A percentile compares a stretch with the other conserved stretches of the same genome.
These are phyloP conservation scores for Lethrus apterus DNA, from an alignment of 1,140 invertebrate species.

Conservation along the genomic window DNA sequence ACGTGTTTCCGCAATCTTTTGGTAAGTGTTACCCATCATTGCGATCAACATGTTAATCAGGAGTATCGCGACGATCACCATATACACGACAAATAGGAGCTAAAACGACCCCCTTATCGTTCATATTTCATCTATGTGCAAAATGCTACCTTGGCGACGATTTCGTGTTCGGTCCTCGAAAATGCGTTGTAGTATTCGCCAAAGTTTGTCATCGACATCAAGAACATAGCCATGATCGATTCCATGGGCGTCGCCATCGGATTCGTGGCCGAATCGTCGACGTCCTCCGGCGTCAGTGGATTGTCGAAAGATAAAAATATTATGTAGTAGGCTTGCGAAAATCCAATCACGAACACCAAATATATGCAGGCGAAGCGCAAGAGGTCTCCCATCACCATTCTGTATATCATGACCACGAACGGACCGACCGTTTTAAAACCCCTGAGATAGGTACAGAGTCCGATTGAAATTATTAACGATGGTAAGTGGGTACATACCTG, in stretches of 20 bases:
- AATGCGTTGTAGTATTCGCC: constrained; percentile 89
- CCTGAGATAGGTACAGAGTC: too few relatives aligned
- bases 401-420: constrained; percentile 99
- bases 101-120: constrained; percentile 40
- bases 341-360: constrained; percentile 93
- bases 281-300: constrained; percentile 59
- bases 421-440: constrained; percentile 97
- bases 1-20: constrained; percentile 92
- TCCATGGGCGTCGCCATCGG: constrained; percentile 86
- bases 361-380: constrained; percentile 94
- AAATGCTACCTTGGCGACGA: constrained; percentile 71
- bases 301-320: constrained; percentile 84
- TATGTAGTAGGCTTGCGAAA: constrained; percentile 93
- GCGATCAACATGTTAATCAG: constrained; percentile 98
- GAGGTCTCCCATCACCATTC: constrained; percentile 95
- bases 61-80: constrained; percentile 91
- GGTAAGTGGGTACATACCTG: constrained; percentile 61
- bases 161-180: constrained; percentile 78
- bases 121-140: background rate
- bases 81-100: constrained; percentile 90
- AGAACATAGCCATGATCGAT: constrained; percentile 93
- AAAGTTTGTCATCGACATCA: constrained; percentile 96
- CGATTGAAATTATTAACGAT: too few relatives aligned
- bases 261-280: constrained; percentile 67
- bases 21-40: constrained; percentile 99